Base-by-base conservation (phyloP, 2,888 invertebrate species). In the Alentia gelatinosa region DNA sequence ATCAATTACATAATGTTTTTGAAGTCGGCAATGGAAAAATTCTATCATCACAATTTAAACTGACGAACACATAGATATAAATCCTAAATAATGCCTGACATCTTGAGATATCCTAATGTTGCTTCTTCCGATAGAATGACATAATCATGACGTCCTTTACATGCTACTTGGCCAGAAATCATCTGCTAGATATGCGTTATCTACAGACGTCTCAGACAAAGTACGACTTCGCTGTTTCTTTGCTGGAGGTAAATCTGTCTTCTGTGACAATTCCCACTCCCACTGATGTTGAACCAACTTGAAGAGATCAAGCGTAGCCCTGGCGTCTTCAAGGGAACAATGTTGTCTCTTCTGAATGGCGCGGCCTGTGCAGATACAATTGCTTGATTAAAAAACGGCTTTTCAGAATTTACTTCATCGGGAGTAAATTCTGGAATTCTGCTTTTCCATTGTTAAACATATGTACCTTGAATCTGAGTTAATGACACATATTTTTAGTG, bases 271-370 rank as follows among this genome's bases (percentile, higher is more conserved):
- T 26, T 79, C 74, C 23, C 33, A 83, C 84, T 95, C 95, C 95
- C 95, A 95, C 19, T 92, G 90, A 0, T 92, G 50, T 26, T 93
- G 91, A 0, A 94, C 94, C 7, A 94, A 92, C 89, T 93, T 93
- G 92, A 93, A 95, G 9, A 95, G 92, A 33, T 94, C 93, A 92
- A 95, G 92, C 1, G 94, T 91, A 0, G 94, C 94, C n/a, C 91
- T 90, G 19, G 94, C 93, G 92, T 95, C 95, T 84, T 94, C 94
- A 30, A 95, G 92, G n/a, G 95, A 95, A 89, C 94, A 94, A 90
- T 95, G 95, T 23, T 92, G 92, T 23, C 93, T 91, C 5, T 7
- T 83, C 91, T 95, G 95, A 33, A 95, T 95, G 0, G 90, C 89
- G 19, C 93, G 79, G 23, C 93, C 95, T 95, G 93, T 1, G 23